Evolutionary conservation across 2,888 invertebrate species (phyloP).

Genomic region (Cheilosia vulpina): DNA sequence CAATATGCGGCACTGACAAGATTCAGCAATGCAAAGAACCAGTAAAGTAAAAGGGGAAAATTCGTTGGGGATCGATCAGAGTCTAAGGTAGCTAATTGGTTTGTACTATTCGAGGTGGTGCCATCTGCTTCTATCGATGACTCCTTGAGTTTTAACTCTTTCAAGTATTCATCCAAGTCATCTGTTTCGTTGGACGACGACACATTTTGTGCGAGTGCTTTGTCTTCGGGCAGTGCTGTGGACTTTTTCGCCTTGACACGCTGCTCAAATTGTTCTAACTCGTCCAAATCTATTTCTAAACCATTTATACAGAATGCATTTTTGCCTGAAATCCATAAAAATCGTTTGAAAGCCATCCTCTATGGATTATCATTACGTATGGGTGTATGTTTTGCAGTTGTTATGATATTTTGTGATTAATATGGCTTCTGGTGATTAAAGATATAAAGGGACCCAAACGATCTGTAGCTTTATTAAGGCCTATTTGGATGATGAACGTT

Average conservation of each 20-base stretch:
- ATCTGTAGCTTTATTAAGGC: too few species aligned
- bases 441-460: too few species aligned
- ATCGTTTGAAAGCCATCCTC: neutral
- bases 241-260: conserved; percentile 80
- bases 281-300: conserved; percentile 84
- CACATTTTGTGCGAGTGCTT: neutral
- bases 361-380: neutral
- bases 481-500: too few species aligned
- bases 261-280: conserved; percentile 82
- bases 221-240: neutral
- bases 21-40: conserved; percentile 82
- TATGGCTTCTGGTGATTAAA: neutral
- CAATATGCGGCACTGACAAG: conserved; percentile 81
- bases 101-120: conserved; percentile 30
- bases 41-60: conserved; percentile 82
- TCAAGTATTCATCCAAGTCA: conserved; percentile 83
- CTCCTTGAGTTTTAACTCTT: conserved; percentile 80
- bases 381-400: neutral
- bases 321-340: conserved; percentile 80
- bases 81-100: conserved; percentile 46
- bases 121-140: conserved; percentile 62
- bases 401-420: conserved; percentile 4
- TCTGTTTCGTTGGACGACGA: conserved; percentile 76
- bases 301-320: conserved; percentile 83
- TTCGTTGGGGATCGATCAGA: conserved; percentile 69